A percentile compares a stretch with the other conserved stretches of the same genome.
phyloP scores from a whole-genome alignment of 2,888 invertebrate species.

The Cryptocheilus praepositus region DNA sequence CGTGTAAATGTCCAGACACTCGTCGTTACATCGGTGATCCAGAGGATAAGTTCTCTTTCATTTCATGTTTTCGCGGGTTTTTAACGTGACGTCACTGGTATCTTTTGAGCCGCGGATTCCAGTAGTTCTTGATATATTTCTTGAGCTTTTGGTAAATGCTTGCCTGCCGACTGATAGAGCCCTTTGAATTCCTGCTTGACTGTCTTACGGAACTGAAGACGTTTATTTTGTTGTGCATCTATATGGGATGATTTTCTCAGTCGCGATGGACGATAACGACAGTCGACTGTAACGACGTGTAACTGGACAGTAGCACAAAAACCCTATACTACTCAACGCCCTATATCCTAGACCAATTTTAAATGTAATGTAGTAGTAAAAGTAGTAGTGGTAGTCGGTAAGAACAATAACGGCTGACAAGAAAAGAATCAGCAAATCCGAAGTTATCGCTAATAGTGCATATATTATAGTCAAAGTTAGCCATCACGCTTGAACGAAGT shows the following conservation, averaged over 20 bases:
- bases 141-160: background rate
- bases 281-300: constrained; percentile 60
- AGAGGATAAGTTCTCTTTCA: constrained; percentile 38
- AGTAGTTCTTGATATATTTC: background rate
- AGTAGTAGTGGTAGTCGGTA: background rate
- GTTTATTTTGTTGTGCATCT: background rate
- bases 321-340: constrained; percentile 4
- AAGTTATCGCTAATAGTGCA: too few species aligned
- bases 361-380: background rate
- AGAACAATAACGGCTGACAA: background rate
- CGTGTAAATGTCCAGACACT: constrained; percentile 59
- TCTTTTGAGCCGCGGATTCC: too few species aligned
- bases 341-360: background rate
- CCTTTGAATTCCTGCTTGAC: constrained; percentile 44
- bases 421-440: background rate
- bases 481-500: background rate
- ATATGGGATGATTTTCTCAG: background rate
- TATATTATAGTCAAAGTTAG: too few species aligned
- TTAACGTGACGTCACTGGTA: constrained; percentile 51
- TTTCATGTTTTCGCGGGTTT: constrained; percentile 25
- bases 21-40: constrained; percentile 53
- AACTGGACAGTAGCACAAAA: constrained; percentile 62
- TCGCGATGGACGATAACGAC: constrained; percentile 49
- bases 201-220: constrained; percentile 25
- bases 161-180: background rate